Conservation (phyloP, 2,888 invertebrate genomes). For the Ypsolopha scabrella region DNA sequence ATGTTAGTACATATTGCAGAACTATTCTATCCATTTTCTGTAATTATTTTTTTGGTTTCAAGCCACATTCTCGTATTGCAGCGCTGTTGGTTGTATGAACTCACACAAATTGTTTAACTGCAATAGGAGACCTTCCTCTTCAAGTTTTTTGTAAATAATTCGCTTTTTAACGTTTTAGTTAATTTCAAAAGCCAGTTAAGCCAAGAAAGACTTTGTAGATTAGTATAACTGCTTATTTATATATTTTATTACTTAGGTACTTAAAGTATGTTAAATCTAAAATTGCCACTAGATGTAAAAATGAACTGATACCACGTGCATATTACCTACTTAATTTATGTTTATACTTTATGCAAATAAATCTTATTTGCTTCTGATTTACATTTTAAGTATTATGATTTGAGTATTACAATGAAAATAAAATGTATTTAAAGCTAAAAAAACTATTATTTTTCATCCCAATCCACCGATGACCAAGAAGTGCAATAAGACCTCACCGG, state of each 20-base stretch:
- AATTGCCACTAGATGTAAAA: slow-evolving; percentile 47
- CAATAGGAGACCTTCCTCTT: too few species aligned
- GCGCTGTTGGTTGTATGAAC: too few species aligned
- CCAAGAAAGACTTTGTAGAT: slow-evolving; percentile 59
- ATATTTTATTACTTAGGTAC: slow-evolving; percentile 16
- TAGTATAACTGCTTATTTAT: slow-evolving; percentile 54
- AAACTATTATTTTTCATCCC: slow-evolving; percentile 11
- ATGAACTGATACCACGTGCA: slow-evolving; percentile 45
- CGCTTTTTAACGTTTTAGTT: not conserved
- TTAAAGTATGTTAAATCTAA: slow-evolving; percentile 23
- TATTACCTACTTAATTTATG: slow-evolving; percentile 27
- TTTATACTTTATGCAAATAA: not conserved
- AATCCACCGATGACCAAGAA: slow-evolving; percentile 8
- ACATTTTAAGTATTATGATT: slow-evolving; percentile 26
- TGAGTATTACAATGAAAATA: slow-evolving; percentile 43
- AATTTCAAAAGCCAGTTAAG: slow-evolving; percentile 33
- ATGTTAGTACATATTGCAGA: too few species aligned
- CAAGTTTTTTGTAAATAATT: slow-evolving; percentile 10
- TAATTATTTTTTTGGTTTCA: too few species aligned
- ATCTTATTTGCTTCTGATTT: slow-evolving; percentile 1
- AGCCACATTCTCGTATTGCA: too few species aligned
- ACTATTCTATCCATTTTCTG: too few species aligned
- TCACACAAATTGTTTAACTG: too few species aligned
- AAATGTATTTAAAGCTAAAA: slow-evolving; percentile 24
- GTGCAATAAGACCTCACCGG: not conserved